phyloP scores from a whole-genome alignment of 2,113 vertebrate genomes.

The Indicator maculatus region DNA sequence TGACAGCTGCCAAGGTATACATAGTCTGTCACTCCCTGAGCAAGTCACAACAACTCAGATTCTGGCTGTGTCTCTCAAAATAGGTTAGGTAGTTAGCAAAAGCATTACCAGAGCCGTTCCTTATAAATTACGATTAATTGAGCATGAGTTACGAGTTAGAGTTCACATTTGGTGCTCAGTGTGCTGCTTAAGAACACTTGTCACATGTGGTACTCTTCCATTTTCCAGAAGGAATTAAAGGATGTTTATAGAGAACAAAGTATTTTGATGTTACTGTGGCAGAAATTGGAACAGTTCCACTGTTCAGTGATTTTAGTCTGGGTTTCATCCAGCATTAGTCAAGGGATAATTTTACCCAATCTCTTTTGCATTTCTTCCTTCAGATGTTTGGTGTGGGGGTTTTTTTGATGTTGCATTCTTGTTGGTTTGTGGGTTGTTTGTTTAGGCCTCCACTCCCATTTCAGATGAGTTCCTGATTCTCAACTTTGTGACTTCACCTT shows the following conservation, averaged over 20 bases:
- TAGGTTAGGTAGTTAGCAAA: background rate
- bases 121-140: slow-evolving; percentile 32
- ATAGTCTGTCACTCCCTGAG: background rate
- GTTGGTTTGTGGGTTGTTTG: background rate
- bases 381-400: background rate
- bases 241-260: slow-evolving; percentile 23
- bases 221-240: slow-evolving; percentile 15
- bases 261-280: slow-evolving; percentile 21
- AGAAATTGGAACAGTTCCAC: slow-evolving; percentile 6
- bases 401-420: background rate
- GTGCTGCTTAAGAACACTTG: slow-evolving; percentile 2
- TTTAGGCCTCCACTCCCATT: background rate
- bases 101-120: background rate
- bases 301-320: background rate
- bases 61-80: background rate
- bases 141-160: background rate
- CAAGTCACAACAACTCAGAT: background rate
- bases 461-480: background rate
- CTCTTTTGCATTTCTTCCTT: slow-evolving; percentile 9
- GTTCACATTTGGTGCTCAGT: slow-evolving; percentile 1
- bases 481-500: background rate
- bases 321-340: slow-evolving; percentile 20
- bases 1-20: slow-evolving; percentile 8
- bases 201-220: slow-evolving; percentile 2
- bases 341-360: background rate